phyloP scores from a whole-genome alignment of 2,888 invertebrate species.

The Parasteatoda lunata region DNA sequence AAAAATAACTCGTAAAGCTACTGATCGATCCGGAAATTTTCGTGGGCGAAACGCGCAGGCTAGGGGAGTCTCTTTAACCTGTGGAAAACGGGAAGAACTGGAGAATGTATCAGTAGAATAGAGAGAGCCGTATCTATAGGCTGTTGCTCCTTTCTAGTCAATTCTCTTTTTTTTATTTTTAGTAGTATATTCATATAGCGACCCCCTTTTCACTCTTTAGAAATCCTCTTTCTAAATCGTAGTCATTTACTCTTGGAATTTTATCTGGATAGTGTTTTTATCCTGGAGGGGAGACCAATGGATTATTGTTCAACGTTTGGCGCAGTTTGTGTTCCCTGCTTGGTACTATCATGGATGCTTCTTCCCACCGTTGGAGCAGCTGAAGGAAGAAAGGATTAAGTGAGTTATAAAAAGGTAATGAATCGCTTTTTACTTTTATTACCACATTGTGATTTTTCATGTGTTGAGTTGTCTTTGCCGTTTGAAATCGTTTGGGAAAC shows the following conservation, averaged over 20 bases:
- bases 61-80: conserved; percentile 48
- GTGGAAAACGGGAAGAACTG: conserved; percentile 47
- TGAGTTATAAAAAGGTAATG: conserved; percentile 39
- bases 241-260: conserved; percentile 1
- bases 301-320: conserved; percentile 45
- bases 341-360: conserved; percentile 59
- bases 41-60: conserved; percentile 23
- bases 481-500: no score
- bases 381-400: conserved; percentile 36
- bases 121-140: conserved; percentile 43
- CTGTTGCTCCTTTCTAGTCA: conserved; percentile 62
- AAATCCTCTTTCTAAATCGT: conserved; percentile 10
- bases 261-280: not conserved
- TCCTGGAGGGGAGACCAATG: conserved; percentile 27
- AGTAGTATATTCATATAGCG: conserved; percentile 25
- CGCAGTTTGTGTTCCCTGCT: conserved; percentile 48
- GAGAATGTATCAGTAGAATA: conserved; percentile 62
- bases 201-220: conserved; percentile 11
- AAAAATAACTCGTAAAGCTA: conserved; percentile 31
- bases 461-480: not conserved
- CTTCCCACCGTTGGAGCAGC: conserved; percentile 49
- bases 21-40: conserved; percentile 47
- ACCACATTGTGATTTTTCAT: not conserved
- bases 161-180: conserved; percentile 41
- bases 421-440: not conserved